Evolutionary conservation across 2,888 invertebrate genomes (phyloP).

Genomic region (Schrankia costaestrigalis): DNA sequence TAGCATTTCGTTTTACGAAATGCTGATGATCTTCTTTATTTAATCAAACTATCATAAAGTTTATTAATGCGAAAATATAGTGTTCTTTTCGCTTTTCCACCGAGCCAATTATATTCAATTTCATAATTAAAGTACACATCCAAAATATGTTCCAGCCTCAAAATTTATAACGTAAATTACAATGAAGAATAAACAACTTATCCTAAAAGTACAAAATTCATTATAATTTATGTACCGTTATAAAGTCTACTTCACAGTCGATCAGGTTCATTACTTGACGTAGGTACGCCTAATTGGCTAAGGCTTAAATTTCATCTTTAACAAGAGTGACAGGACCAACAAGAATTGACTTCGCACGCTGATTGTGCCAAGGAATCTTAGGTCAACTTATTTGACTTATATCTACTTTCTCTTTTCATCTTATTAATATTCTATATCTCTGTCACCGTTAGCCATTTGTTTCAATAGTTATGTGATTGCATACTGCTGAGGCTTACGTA

Average conservation of each 20-base stretch:
- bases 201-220: no score
- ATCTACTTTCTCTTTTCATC: conserved; percentile 40
- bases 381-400: conserved; percentile 69
- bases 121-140: no score
- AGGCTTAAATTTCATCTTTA: conserved; percentile 64
- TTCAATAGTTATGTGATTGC: conserved; percentile 42
- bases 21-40: no score
- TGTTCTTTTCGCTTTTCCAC: no score
- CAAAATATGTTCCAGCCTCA: no score
- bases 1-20: no score
- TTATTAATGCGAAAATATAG: no score
- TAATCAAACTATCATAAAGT: no score
- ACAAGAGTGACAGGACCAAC: conserved; percentile 59
- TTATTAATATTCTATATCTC: conserved; percentile 29
- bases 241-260: conserved; percentile 28
- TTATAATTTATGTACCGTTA: no score
- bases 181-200: no score
- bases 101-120: no score
- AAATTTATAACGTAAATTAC: no score
- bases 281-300: conserved; percentile 60
- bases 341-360: conserved; percentile 71
- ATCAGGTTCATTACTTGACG: conserved; percentile 43
- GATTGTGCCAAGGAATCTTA: conserved; percentile 69
- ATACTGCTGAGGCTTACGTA: conserved; percentile 39
- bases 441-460: conserved; percentile 22